Conservation (phyloP, 2,113 vertebrate species). For the Marcusenius ussheri region DNA sequence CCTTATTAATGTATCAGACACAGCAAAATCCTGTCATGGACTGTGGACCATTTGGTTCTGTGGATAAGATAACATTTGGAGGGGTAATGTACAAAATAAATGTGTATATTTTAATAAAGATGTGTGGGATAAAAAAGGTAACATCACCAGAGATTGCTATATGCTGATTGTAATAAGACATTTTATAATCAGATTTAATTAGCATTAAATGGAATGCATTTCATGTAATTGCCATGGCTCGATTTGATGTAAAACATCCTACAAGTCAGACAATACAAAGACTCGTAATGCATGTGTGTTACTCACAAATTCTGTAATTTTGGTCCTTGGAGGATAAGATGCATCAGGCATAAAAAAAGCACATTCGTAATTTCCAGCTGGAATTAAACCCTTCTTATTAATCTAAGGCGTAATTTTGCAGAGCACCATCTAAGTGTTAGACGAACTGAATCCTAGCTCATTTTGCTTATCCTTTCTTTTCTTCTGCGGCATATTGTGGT, state of each 20-base stretch:
- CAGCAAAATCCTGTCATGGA: background rate
- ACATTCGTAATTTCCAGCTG: background rate
- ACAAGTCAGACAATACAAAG: background rate
- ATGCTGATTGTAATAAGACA: background rate
- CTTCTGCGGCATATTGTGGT: background rate
- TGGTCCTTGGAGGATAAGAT: slow-evolving; percentile 1
- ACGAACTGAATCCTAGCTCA: background rate
- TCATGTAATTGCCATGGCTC: background rate
- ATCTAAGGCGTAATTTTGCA: background rate
- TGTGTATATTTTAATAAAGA: slow-evolving; percentile 14
- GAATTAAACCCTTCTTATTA: background rate
- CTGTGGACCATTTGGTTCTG: slow-evolving; percentile 2
- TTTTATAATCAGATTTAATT: background rate
- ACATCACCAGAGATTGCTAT: background rate
- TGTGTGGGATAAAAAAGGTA: background rate
- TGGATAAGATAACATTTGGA: slow-evolving; percentile 7
- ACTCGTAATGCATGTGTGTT: background rate
- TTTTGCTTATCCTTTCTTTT: background rate
- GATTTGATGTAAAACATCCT: background rate
- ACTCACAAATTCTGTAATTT: background rate
- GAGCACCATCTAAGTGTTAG: background rate
- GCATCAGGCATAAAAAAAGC: background rate
- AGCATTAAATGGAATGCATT: background rate
- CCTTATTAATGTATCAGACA: background rate
- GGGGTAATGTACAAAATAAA: background rate